phyloP scores from a whole-genome alignment of 2,797 vertebrate species.

The Tolypeutes matacus region DNA sequence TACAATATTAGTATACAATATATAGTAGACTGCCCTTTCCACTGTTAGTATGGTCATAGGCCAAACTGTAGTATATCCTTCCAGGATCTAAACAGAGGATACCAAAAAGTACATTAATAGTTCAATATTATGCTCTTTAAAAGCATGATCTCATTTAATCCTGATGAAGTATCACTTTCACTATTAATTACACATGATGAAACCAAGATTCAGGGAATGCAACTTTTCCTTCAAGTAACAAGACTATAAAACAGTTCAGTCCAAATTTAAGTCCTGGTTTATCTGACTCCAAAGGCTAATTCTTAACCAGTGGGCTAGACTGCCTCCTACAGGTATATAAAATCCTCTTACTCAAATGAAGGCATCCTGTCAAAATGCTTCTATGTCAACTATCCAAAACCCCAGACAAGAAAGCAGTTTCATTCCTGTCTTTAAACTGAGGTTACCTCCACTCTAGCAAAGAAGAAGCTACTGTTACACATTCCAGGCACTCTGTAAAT shows the following conservation, averaged over 20 bases:
- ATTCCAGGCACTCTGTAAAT: no score
- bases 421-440: no score
- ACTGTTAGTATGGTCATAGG: constrained; percentile 7
- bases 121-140: background rate
- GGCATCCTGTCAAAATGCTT: background rate
- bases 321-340: background rate
- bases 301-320: background rate
- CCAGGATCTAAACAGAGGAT: background rate
- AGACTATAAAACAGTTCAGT: background rate
- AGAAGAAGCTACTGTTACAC: no score
- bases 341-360: background rate
- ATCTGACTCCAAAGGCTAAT: background rate
- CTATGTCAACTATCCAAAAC: no score
- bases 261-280: constrained; percentile 7
- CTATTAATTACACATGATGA: background rate
- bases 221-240: background rate
- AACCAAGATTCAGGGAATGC: constrained; percentile 4
- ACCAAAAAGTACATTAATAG: background rate
- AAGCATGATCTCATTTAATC: constrained; percentile 29
- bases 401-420: no score
- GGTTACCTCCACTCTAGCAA: no score
- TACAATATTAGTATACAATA: background rate
- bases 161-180: background rate
- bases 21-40: background rate
- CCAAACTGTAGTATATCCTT: constrained; percentile 4